A percentile compares a stretch with the other conserved stretches of the same genome.
phyloP scores from a whole-genome alignment of 2,797 vertebrate species.

The Bryconaethiops microstoma region DNA sequence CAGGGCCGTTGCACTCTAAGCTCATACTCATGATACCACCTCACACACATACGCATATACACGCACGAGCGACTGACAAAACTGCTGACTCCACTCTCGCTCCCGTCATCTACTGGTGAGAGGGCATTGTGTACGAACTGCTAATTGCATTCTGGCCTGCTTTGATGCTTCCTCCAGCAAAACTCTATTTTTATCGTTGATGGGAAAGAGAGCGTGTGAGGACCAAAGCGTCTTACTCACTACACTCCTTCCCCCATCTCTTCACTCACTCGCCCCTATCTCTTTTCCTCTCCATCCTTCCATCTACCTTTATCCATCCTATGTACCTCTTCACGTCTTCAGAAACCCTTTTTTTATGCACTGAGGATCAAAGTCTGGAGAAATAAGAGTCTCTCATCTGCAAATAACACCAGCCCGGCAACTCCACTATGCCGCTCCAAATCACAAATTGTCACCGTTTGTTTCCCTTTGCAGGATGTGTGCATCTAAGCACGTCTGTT shows the following conservation, averaged over 20 bases:
- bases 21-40: not conserved
- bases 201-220: constrained; percentile 34
- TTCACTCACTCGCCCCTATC: not conserved
- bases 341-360: constrained; percentile 31
- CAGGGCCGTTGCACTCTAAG: not conserved
- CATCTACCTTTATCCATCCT: not conserved
- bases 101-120: constrained; percentile 53
- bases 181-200: constrained; percentile 57
- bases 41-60: not conserved
- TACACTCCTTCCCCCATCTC: constrained; percentile 20
- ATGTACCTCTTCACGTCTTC: constrained; percentile 13
- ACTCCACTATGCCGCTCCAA: constrained; percentile 22
- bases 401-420: constrained; percentile 31
- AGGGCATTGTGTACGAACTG: constrained; percentile 47
- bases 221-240: not conserved
- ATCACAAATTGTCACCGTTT: constrained; percentile 20
- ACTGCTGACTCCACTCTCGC: constrained; percentile 14
- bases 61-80: not conserved
- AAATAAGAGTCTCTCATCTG: constrained; percentile 35
- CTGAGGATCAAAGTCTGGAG: constrained; percentile 48
- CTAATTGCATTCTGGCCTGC: constrained; percentile 56
- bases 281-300: constrained; percentile 3
- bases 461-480: constrained; percentile 21
- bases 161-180: constrained; percentile 51
- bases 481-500: not conserved